Percentiles rank a stretch among this genome's conserved stretches.
These are phyloP conservation scores for Poecile atricapillus DNA, from an alignment of 2,113 vertebrate species.

Conservation along the genomic window DNA sequence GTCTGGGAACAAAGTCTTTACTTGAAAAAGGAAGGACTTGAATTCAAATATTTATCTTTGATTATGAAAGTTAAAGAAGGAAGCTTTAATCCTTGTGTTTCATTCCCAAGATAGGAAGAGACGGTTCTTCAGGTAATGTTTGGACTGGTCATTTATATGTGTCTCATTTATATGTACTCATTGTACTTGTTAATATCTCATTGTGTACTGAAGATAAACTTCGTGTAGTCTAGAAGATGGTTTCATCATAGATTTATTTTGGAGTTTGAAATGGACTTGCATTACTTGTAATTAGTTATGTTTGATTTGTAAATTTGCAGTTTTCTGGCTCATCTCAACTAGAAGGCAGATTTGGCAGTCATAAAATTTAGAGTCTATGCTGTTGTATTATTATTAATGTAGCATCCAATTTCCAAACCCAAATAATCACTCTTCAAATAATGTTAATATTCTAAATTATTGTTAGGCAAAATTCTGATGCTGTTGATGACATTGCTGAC, in stretches of 20 bases:
- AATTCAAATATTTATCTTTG: neutral
- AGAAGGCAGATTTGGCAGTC: neutral
- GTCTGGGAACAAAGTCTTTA: neutral
- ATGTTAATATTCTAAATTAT: neutral
- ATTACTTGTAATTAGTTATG: neutral
- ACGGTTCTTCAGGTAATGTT: neutral
- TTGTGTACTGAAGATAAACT: neutral
- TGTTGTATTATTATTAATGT: neutral
- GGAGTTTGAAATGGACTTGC: neutral
- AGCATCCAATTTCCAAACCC: neutral
- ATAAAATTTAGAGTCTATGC: neutral
- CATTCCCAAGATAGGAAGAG: neutral
- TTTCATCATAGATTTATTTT: neutral
- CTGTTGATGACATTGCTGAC: neutral
- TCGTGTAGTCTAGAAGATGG: neutral
- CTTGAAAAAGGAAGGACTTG: neutral
- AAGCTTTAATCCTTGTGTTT: neutral
- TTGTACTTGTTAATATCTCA: neutral
- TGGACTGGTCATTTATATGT: neutral
- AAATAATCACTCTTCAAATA: neutral
- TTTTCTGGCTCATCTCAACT: neutral
- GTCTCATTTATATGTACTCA: neutral
- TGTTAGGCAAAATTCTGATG: neutral
- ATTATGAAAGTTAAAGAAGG: neutral
- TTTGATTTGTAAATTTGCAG: neutral